Base-by-base conservation (phyloP, 2,888 invertebrate species). In the Drosophila mercatorum region DNA sequence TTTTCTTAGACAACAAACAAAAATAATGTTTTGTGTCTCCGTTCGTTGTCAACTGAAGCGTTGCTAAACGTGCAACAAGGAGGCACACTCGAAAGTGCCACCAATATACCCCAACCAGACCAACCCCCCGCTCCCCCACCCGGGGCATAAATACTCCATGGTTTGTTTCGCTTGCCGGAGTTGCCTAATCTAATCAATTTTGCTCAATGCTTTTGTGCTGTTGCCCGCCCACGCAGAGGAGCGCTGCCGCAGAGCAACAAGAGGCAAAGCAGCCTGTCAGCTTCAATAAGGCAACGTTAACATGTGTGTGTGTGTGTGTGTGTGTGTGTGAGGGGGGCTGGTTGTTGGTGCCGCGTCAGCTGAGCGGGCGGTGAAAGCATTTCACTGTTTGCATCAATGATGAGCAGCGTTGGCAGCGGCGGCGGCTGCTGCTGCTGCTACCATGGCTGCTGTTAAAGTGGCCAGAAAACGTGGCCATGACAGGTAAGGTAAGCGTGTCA, bases 181-280 rank as follows among this genome's bases (percentile, higher is more conserved):
- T 77, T 79, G 76, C 80, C 78, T 90, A 87, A 87, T 87, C 87
- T 83, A 87, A 87, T 87, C 87, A 87, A 90, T 84, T 90, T 84
- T 59, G 66, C 71, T 70, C 83, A 53, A 83, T 76, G 82, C 61
- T 62, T 56, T 51, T 67, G 66, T 79, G 62, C 66, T 58, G 52
- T 8, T 72, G 57, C 47, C 63, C 69, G 78, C 89, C 85, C 80
- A 78, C 85, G 73, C 72, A 43, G 64, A 12, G 53, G 22, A 53
- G 67, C 53, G 67, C 8, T 44, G 47, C 60, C 38, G 44, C 55
- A 47, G 53, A 58, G 72, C 78, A 78, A 67, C 67, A 59, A 60
- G 68, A 58, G 65, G 60, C 66, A 66, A 46, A 31, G 63, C 64
- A 71, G 79, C 71, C 81, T 89, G 90, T 86, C 86, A 90, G 82